Percentiles rank a stretch among this genome's conserved stretches.
Evolutionary conservation across 2,888 invertebrate species (phyloP).

Genomic region (Patella caerulea): DNA sequence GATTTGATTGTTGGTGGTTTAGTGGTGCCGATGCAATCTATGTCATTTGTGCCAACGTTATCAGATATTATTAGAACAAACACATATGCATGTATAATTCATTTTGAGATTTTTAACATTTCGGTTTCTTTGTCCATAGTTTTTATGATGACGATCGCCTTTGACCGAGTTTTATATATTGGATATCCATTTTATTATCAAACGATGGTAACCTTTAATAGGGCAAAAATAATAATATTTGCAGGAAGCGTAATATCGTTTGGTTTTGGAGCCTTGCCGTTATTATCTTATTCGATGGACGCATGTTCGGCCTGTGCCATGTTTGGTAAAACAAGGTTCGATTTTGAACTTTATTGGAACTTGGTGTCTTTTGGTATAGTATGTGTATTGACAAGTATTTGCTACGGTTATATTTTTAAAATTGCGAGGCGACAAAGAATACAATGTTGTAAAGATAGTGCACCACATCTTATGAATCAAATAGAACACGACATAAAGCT

Average conservation of each 20-base stretch:
- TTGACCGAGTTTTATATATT: slow-evolving; percentile 26
- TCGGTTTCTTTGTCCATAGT: background rate
- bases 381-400: background rate
- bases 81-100: too few relatives aligned
- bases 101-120: too few relatives aligned
- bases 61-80: too few relatives aligned
- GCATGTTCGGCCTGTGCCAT: too few relatives aligned
- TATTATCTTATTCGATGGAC: too few relatives aligned
- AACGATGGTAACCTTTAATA: slow-evolving; percentile 19
- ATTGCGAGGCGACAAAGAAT: background rate
- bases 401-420: background rate
- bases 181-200: slow-evolving; percentile 25
- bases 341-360: too few relatives aligned
- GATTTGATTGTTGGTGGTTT: slow-evolving; percentile 32
- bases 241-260: too few relatives aligned
- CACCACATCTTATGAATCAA: background rate
- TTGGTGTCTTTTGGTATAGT: background rate
- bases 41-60: slow-evolving; percentile 9
- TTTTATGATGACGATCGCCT: slow-evolving; percentile 10
- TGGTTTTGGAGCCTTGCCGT: too few relatives aligned
- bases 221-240: slow-evolving; percentile 11
- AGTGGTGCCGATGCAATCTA: slow-evolving; percentile 20
- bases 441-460: background rate
- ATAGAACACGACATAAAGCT: slow-evolving; percentile 21
- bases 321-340: too few relatives aligned